Evolutionary conservation across 2,797 vertebrate species (phyloP), one percentile per base, ranked within the genome.

Genomic region (Cuniculus paca): DNA sequence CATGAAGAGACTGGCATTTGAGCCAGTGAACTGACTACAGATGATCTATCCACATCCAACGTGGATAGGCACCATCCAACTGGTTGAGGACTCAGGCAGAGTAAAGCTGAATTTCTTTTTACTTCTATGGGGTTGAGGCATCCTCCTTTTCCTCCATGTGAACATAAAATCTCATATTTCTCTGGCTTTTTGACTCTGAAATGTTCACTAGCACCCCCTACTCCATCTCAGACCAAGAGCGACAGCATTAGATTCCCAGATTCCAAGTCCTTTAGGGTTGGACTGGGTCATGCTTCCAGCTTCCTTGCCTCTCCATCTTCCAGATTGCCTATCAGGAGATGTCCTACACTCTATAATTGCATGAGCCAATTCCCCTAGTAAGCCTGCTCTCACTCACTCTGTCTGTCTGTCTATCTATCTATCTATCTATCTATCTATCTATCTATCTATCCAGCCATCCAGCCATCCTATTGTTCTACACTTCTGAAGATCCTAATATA

Each of bases 131-230:
- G 42, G 17, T 7, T 77, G n/a, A 8, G 70, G 1, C 12, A 26
- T 39, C 61, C 17, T 82, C 50, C 86, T 63, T 45, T 20, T 60
- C 24, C 14, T 63, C 5, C 5, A 36, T 6, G 10, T 78, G n/a
- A 19, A 48, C 3, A 58, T 89, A 34, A 83, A 39, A 77, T 4
- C 12, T 65, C 24, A n/a, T 0, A 4, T 77, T 50, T 78, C 34
- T 60, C 52, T 39, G 26, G 39, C 16, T 5, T 48, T 58, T 24
- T 39, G 60, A 65, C 50, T 58, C 52, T 26, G 17, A 26, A 20
- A 28, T 3, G 65, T 36, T 0, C 0, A 39, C 12, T 24, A 68
- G 19, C 17, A 24, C 6, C 1, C 34, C 22, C 17, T 16, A 16
- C 19, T 26, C 48, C 17, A 17, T 45, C 34, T 56, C 56, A 42